Percentiles rank a stretch among this genome's conserved stretches.
Evolutionary conservation across 2,797 vertebrate genomes (phyloP).

Genomic region (Arrhamphus sclerolepis): DNA sequence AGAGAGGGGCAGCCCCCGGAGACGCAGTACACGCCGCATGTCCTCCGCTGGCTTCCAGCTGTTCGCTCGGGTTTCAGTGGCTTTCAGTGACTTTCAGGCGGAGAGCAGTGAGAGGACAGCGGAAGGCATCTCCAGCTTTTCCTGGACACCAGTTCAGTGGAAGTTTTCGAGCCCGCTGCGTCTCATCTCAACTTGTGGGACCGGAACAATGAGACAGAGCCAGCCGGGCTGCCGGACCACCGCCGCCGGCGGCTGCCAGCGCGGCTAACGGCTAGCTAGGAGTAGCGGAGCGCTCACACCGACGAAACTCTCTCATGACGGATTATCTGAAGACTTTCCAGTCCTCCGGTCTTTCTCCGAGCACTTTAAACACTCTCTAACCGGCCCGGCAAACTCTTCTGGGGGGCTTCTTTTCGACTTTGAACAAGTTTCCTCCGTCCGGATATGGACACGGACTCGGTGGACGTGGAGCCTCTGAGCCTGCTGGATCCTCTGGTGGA

Average conservation of each 20-base stretch:
- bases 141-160: slow-evolving; percentile 10
- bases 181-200: slow-evolving; percentile 4
- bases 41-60: slow-evolving; percentile 9
- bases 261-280: slow-evolving; percentile 58
- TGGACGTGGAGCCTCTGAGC: slow-evolving; percentile 77
- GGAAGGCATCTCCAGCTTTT: rapidly evolving
- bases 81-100: neutral
- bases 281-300: slow-evolving; percentile 10
- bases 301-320: neutral
- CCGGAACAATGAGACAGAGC: slow-evolving; percentile 47
- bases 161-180: slow-evolving; percentile 18
- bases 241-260: slow-evolving; percentile 23
- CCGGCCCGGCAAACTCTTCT: neutral
- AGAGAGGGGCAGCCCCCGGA: slow-evolving; percentile 12
- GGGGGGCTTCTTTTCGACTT: neutral
- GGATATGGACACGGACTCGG: slow-evolving; percentile 73
- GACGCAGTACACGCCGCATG: neutral
- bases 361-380: neutral
- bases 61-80: neutral
- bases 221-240: slow-evolving; percentile 50
- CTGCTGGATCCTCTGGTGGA: slow-evolving; percentile 84
- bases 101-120: rapidly evolving
- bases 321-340: slow-evolving; percentile 4
- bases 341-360: neutral
- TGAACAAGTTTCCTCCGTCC: slow-evolving; percentile 1